Percentiles rank a stretch among this genome's conserved stretches.
phyloP scores from a whole-genome alignment of 2,113 vertebrate genomes.

The Colossoma macropomum region DNA sequence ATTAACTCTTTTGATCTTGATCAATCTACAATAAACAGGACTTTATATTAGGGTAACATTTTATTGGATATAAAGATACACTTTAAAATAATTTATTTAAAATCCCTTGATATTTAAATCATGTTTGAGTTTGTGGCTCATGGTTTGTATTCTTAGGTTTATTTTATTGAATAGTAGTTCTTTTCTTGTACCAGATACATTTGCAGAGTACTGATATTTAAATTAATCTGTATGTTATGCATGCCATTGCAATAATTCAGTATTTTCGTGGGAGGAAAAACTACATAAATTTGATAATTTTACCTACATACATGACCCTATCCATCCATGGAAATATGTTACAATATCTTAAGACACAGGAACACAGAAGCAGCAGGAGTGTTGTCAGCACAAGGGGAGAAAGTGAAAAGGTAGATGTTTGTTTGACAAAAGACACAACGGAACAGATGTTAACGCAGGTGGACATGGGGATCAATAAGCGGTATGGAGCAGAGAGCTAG shows the following conservation, averaged over 20 bases:
- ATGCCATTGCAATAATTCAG: not conserved
- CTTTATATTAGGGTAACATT: not conserved
- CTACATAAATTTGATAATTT: not conserved
- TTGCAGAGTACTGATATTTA: not conserved
- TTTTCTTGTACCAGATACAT: not conserved
- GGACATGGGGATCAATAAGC: constrained; percentile 80
- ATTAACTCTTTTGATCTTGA: constrained; percentile 43
- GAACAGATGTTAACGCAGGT: constrained; percentile 83
- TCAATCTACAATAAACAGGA: constrained; percentile 5
- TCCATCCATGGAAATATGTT: not conserved
- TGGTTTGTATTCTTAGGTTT: not conserved
- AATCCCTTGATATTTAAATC: not conserved
- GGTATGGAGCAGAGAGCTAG: constrained; percentile 71
- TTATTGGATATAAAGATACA: not conserved
- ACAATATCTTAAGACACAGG: not conserved
- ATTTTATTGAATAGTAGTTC: not conserved
- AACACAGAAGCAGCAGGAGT: constrained; percentile 25
- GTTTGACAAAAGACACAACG: constrained; percentile 72
- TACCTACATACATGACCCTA: not conserved
- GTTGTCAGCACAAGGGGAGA: constrained; percentile 59
- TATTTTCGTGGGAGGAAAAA: not conserved
- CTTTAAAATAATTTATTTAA: not conserved
- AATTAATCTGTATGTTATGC: not conserved
- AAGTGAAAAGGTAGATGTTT: constrained; percentile 71
- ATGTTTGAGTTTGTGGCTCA: not conserved